These are phyloP conservation scores for Platysternon megacephalum DNA, from an alignment of 2,113 vertebrate genomes.

Conservation along the genomic window DNA sequence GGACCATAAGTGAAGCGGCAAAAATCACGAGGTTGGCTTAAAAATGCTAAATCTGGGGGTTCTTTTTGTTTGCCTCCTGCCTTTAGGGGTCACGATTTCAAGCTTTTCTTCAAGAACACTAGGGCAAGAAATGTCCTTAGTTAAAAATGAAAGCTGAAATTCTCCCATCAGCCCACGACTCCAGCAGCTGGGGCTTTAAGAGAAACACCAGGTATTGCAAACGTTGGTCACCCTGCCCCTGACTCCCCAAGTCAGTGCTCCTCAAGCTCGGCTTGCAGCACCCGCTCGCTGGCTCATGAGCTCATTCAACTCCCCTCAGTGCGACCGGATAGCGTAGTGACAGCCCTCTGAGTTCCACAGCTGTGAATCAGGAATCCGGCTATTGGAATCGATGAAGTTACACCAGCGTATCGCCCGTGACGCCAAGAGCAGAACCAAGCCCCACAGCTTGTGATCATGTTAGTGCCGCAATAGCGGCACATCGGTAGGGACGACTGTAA, in stretches of 20 bases:
- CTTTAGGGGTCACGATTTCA: not conserved
- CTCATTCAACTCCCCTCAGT: no score
- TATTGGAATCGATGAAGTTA: not conserved
- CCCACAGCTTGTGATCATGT: not conserved
- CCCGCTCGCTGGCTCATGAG: not conserved
- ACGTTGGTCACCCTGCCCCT: not conserved
- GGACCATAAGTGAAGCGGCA: not conserved
- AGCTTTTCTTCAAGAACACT: not conserved
- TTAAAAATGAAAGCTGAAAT: not conserved
- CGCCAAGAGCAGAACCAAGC: not conserved
- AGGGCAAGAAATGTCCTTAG: not conserved
- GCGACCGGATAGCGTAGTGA: fast-evolving
- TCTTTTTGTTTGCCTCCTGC: not conserved
- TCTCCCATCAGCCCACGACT: not conserved
- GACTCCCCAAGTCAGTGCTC: not conserved
- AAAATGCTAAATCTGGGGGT: not conserved
- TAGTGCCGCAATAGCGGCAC: not conserved
- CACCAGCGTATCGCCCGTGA: no score
- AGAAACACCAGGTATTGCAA: not conserved
- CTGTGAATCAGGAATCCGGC: not conserved
- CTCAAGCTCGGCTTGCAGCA: not conserved
- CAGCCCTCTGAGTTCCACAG: not conserved
- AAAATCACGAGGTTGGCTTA: not conserved
- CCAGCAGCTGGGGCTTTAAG: not conserved
- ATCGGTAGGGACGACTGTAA: not conserved